Evolutionary conservation across 2,888 invertebrate genomes (phyloP).

Genomic region (Rhagonycha fulva): DNA sequence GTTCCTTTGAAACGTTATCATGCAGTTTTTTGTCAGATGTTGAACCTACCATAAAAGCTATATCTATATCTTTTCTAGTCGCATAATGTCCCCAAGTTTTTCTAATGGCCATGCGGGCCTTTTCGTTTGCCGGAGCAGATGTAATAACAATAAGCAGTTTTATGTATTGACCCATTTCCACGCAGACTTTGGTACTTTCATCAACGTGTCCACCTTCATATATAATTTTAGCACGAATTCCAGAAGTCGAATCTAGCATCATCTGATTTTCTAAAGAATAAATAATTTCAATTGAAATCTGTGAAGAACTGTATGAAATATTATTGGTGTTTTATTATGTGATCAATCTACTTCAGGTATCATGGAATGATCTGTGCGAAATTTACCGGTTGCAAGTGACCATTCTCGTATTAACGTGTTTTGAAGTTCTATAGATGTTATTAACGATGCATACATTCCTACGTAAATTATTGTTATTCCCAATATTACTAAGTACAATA

Average conservation of each 20-base stretch:
- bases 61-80: conserved; percentile 64
- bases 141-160: conserved; percentile 71
- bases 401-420: conserved; percentile 43
- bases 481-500: conserved; percentile 53
- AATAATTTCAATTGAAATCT: conserved; percentile 36
- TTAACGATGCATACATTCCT: conserved; percentile 50
- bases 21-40: conserved; percentile 57
- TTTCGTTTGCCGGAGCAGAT: conserved; percentile 72
- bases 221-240: conserved; percentile 59
- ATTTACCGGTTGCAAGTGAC: conserved; percentile 39
- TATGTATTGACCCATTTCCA: conserved; percentile 64
- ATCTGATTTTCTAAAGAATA: neutral
- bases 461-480: conserved; percentile 46
- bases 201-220: conserved; percentile 73
- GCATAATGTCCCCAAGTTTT: conserved; percentile 82
- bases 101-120: conserved; percentile 74
- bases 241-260: conserved; percentile 41
- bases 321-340: conserved; percentile 28
- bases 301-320: conserved; percentile 38
- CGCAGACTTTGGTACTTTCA: conserved; percentile 69
- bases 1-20: conserved; percentile 64
- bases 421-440: conserved; percentile 46
- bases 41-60: conserved; percentile 71
- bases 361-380: conserved; percentile 35
- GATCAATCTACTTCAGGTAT: conserved; percentile 28